Conservation (phyloP, 2,113 vertebrate species). For the Vulpes lagopus region DNA sequence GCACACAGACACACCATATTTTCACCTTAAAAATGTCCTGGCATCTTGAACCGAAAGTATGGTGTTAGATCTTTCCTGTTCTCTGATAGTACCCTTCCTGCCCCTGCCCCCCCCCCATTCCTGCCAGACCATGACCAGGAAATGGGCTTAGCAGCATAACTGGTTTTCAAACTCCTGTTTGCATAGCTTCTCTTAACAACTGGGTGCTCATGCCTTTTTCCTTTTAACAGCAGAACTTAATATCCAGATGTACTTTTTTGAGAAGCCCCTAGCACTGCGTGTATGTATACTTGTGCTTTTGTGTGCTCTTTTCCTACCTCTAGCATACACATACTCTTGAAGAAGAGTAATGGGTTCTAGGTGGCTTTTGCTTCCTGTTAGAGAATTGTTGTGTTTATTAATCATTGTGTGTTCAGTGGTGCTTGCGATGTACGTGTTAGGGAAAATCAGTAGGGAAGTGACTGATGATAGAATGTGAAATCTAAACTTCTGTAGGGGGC, state of each 20-base stretch:
- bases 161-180: slow-evolving; percentile 15
- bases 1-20: neutral
- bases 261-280: neutral
- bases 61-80: neutral
- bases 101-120: too few species aligned
- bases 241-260: neutral
- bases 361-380: slow-evolving; percentile 1
- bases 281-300: neutral
- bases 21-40: slow-evolving; percentile 10
- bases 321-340: neutral
- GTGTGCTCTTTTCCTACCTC: neutral
- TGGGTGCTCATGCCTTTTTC: slow-evolving; percentile 2
- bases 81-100: neutral
- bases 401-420: neutral
- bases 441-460: slow-evolving; percentile 30
- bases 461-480: slow-evolving; percentile 18
- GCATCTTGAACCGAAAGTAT: neutral
- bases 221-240: neutral
- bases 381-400: slow-evolving; percentile 6
- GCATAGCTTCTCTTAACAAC: slow-evolving; percentile 10
- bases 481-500: neutral
- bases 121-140: neutral
- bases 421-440: neutral
- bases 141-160: neutral
- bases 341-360: neutral